Evolutionary conservation across 2,113 vertebrate genomes (phyloP), one percentile per base, ranked within the genome.

Genomic region (Myrmecophaga tridactyla): DNA sequence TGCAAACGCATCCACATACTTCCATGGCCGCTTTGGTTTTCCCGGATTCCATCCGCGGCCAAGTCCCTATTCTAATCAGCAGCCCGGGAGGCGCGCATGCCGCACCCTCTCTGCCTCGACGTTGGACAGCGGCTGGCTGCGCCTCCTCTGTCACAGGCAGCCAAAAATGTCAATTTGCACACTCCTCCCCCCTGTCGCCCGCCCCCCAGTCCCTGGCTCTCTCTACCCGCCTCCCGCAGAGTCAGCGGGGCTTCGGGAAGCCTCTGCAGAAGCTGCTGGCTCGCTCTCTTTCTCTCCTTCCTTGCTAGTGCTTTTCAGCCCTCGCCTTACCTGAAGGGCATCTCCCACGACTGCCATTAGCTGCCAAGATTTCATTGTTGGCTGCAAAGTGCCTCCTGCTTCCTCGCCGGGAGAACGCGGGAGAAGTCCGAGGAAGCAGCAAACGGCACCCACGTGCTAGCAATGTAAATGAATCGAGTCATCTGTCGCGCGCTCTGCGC

Each of bases 271-370:
- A 41, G 69, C 97, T 90, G 94, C n/a, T 20, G 43, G 94, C 72
- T n/a, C 63, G 63, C 85, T 89, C 82, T 39, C 77, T 70, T 85
- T 46, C 76, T 92, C 96, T 76, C 72, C 75, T 20, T 86, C 98
- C 96, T 62, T 27, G 92, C 80, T 94, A 86, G 96, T 58, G 95
- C 36, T 58, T 41, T 25, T 41, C 53, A 84, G 93, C 92, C 96
- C 29, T 93, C 72, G 80, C 98, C 98, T 98, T 97, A 99, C 98
- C 99, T 99, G 98, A 98, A 98, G 98, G 98, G 98, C 98, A 98
- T 98, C 98, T 98, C 98, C 99, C 98, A 97, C 98, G 97, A 98
- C 98, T 96, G 98, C 98, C 90, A 98, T 97, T 89, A 98, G 98
- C 98, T 98, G 98, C 98, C 98, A 98, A 78, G 98, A 98, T 98